A percentile compares a stretch with the other conserved stretches of the same genome.
These are phyloP conservation scores for Falco naumanni DNA, from an alignment of 2,797 vertebrate genomes.

Conservation along the genomic window DNA sequence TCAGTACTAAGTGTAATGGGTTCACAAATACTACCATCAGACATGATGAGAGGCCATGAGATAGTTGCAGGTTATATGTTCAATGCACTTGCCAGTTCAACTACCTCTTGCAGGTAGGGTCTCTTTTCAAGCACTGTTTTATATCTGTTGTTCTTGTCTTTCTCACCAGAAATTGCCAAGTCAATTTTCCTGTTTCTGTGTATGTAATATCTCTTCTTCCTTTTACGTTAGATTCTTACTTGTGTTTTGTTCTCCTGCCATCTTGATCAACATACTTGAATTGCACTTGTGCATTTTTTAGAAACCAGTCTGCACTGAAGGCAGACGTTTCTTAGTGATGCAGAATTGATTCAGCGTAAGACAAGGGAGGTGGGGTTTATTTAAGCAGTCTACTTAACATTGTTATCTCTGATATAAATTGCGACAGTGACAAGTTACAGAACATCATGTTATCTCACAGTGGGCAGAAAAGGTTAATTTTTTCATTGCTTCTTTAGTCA, in stretches of 20 bases:
- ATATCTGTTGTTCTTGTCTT: neutral
- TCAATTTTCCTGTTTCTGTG: neutral
- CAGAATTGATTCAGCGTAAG: neutral
- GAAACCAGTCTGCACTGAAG: rapidly evolving
- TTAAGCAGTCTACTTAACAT: neutral
- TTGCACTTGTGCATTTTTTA: neutral
- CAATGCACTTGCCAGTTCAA: neutral
- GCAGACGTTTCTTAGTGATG: neutral
- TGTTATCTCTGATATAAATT: neutral
- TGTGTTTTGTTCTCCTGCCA: neutral
- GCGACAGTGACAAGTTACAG: neutral
- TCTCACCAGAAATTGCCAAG: neutral
- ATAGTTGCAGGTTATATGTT: neutral
- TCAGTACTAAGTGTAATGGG: neutral
- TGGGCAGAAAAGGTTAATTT: neutral
- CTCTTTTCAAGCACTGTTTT: neutral
- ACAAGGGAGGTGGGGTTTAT: neutral
- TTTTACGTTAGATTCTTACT: neutral
- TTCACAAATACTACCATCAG: neutral
- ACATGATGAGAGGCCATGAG: neutral
- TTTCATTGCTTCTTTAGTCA: neutral
- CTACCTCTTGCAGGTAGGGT: neutral
- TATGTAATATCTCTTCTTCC: neutral
- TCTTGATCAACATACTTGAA: neutral
- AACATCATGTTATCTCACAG: neutral